These are phyloP conservation scores for Gobio gobio DNA, from an alignment of 2,113 vertebrate species.

Conservation along the genomic window DNA sequence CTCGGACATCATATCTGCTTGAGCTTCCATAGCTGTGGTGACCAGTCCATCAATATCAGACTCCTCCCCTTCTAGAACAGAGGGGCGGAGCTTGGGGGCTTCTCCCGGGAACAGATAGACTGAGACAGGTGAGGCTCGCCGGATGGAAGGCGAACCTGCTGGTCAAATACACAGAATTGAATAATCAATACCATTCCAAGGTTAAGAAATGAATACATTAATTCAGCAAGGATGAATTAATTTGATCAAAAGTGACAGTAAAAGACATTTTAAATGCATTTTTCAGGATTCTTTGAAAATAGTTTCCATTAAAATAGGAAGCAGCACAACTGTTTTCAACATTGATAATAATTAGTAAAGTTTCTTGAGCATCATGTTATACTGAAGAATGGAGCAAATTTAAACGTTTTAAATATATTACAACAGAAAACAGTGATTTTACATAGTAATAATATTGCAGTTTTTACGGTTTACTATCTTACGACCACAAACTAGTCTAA, in stretches of 20 bases:
- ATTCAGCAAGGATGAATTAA: neutral
- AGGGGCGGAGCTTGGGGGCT: slow-evolving; percentile 61
- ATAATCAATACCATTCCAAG: neutral
- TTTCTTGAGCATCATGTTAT: neutral
- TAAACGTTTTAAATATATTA: neutral
- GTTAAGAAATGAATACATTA: neutral
- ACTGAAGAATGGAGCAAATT: neutral
- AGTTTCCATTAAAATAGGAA: neutral
- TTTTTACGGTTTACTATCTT: too few species aligned
- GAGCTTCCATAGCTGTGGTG: slow-evolving; percentile 70
- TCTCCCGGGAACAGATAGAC: slow-evolving; percentile 91
- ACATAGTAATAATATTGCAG: neutral
- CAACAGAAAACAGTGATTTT: neutral
- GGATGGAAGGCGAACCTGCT: slow-evolving; percentile 74
- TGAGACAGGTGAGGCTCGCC: slow-evolving; percentile 81
- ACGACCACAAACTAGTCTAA: neutral
- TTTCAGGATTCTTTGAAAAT: too few species aligned
- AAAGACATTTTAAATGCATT: neutral
- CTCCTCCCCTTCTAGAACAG: slow-evolving; percentile 64
- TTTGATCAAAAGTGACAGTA: neutral
- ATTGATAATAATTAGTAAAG: neutral
- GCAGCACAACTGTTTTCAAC: neutral
- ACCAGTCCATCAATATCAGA: slow-evolving; percentile 71
- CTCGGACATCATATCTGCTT: slow-evolving; percentile 73
- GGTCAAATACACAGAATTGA: slow-evolving; percentile 25